These are phyloP conservation scores for Elephantulus edwardii DNA, from an alignment of 2,113 vertebrate species.

Conservation along the genomic window DNA sequence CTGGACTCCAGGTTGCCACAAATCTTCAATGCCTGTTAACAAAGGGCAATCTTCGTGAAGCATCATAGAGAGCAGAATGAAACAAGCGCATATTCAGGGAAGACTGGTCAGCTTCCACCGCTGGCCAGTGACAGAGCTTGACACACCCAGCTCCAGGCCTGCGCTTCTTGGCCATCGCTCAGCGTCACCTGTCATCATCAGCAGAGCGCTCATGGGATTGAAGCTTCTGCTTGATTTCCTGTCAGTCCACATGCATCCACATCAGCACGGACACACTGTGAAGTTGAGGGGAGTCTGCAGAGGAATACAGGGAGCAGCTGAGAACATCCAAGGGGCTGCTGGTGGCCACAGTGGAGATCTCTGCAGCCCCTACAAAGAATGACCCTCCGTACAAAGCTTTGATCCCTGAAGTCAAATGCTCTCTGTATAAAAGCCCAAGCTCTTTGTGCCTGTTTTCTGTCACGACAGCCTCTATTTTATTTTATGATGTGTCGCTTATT, in stretches of 20 bases:
- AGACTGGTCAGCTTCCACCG: too few species aligned
- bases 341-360: not conserved
- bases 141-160: accelerated
- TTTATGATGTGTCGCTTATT: not conserved
- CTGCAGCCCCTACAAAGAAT: not conserved
- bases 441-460: constrained; percentile 11
- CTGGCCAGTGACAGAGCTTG: too few species aligned
- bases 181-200: not conserved
- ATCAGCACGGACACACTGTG: not conserved
- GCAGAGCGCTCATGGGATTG: not conserved
- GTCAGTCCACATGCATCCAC: too few species aligned
- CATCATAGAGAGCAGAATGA: too few species aligned
- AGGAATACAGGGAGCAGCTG: not conserved
- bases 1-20: too few species aligned
- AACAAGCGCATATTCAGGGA: too few species aligned
- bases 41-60: too few species aligned
- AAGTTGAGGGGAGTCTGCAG: not conserved
- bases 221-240: not conserved
- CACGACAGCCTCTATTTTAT: not conserved
- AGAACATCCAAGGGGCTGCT: not conserved
- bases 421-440: not conserved
- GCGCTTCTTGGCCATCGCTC: not conserved
- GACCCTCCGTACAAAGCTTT: constrained; percentile 3
- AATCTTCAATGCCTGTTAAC: too few species aligned
- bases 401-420: constrained; percentile 25